A percentile compares a stretch with the other conserved stretches of the same genome.
Conservation (phyloP, 1,140 invertebrate genomes). For the Drosophila sulfurigaster region DNA sequence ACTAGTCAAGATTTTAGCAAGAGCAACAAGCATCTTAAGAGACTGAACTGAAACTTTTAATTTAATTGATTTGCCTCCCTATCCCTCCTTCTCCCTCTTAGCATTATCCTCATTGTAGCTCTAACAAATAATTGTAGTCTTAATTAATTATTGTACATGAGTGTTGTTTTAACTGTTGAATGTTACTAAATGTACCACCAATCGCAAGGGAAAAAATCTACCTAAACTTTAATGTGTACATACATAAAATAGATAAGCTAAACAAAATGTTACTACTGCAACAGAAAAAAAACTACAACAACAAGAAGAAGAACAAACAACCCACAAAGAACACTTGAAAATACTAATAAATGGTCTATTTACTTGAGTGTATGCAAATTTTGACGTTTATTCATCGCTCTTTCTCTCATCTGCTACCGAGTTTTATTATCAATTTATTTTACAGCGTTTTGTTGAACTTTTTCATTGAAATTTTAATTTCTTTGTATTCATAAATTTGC, state of each 20-base stretch:
- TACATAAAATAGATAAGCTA: background rate
- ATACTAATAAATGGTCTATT: conserved; percentile 70
- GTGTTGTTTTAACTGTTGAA: conserved; percentile 23
- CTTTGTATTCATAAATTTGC: conserved; percentile 34
- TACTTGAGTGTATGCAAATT: conserved; percentile 66
- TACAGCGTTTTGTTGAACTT: conserved; percentile 13
- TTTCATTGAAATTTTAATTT: conserved; percentile 48
- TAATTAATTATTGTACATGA: conserved; percentile 10
- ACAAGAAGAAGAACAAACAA: background rate
- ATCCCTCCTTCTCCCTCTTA: background rate
- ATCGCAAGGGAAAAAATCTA: conserved; percentile 2
- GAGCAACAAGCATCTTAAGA: conserved; percentile 71
- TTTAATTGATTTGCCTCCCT: conserved; percentile 37
- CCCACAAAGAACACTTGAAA: conserved; percentile 27
- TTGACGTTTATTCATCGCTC: conserved; percentile 26
- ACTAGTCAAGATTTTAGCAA: conserved; percentile 67
- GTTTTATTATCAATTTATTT: conserved; percentile 2
- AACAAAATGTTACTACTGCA: conserved; percentile 1
- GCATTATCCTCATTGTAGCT: background rate
- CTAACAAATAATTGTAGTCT: conserved; percentile 14
- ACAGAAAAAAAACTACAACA: background rate
- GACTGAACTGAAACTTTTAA: conserved; percentile 71
- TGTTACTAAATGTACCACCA: conserved; percentile 11
- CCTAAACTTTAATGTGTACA: conserved; percentile 1
- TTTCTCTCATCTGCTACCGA: background rate